Evolutionary conservation across 2,888 invertebrate genomes (phyloP).

Genomic region (Zaprionus obscuricornis): DNA sequence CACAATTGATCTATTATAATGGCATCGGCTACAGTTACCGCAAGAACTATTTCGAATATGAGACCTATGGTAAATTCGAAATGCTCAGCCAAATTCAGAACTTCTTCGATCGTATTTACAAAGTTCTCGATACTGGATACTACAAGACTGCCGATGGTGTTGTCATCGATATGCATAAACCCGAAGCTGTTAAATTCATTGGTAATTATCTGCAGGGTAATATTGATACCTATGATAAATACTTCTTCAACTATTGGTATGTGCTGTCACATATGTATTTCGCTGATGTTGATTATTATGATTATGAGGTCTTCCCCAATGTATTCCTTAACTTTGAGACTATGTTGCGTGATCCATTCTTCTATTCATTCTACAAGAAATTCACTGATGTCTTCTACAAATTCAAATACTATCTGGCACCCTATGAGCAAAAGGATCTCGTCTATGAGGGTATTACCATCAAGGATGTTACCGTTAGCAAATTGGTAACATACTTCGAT

Average conservation of each 20-base stretch:
- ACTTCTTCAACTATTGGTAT: conserved; percentile 77
- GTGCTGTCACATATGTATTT: conserved; percentile 75
- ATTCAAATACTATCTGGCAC: conserved; percentile 86
- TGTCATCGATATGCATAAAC: conserved; percentile 85
- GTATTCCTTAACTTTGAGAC: conserved; percentile 87
- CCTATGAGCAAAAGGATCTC: conserved; percentile 86
- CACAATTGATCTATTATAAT: conserved; percentile 86
- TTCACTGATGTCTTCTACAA: conserved; percentile 85
- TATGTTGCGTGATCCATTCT: conserved; percentile 89
- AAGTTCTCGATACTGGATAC: conserved; percentile 84
- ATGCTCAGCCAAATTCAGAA: conserved; percentile 65
- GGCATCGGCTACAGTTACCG: conserved; percentile 86
- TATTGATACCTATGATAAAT: conserved; percentile 70
- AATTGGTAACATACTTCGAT: conserved; percentile 89
- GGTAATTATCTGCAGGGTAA: conserved; percentile 88
- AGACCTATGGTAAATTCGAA: conserved; percentile 74
- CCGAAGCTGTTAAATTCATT: conserved; percentile 87
- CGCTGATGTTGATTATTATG: conserved; percentile 63
- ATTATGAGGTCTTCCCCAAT: conserved; percentile 82
- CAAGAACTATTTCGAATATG: conserved; percentile 82
- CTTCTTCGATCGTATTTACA: conserved; percentile 84
- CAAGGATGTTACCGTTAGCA: conserved; percentile 86
- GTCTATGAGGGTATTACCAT: conserved; percentile 87
- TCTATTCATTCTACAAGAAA: conserved; percentile 88
- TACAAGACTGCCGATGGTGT: conserved; percentile 84